These are phyloP conservation scores for Balanococcus diminutus DNA, from an alignment of 2,888 invertebrate species.

Conservation along the genomic window DNA sequence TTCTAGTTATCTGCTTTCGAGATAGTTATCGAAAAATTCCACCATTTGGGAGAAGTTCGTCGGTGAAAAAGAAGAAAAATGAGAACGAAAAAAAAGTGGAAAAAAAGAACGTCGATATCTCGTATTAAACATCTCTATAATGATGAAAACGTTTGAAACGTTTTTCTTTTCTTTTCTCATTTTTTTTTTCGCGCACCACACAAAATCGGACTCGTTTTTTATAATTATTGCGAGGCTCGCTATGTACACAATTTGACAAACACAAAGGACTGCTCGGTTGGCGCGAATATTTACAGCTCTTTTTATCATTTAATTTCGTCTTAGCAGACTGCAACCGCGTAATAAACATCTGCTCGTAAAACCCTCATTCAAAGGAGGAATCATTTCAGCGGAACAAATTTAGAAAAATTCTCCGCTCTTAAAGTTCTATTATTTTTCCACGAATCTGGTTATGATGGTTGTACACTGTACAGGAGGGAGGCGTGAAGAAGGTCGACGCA, in stretches of 20 bases:
- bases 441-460: neutral
- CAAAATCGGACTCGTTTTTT: constrained; percentile 4
- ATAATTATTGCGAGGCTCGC: constrained; percentile 2
- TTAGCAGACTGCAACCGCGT: neutral
- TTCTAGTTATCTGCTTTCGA: neutral
- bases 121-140: constrained; percentile 24
- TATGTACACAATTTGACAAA: constrained; percentile 25
- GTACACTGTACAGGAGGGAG: neutral
- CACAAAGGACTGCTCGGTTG: neutral
- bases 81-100: neutral
- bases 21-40: constrained; percentile 9
- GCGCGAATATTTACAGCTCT: constrained; percentile 17
- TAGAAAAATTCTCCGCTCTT: neutral
- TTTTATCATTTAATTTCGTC: constrained; percentile 21
- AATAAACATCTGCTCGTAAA: constrained; percentile 28
- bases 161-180: neutral
- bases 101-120: neutral
- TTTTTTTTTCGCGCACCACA: neutral
- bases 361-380: constrained; percentile 16
- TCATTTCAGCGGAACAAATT: constrained; percentile 24
- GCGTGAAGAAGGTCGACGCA: neutral
- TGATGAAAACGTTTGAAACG: constrained; percentile 8
- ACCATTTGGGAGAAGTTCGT: neutral
- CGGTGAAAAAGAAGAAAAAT: neutral
- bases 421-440: neutral